Evolutionary conservation across 2,113 vertebrate species (phyloP), one percentile per base, ranked within the genome.

Genomic region (Suncus etruscus): DNA sequence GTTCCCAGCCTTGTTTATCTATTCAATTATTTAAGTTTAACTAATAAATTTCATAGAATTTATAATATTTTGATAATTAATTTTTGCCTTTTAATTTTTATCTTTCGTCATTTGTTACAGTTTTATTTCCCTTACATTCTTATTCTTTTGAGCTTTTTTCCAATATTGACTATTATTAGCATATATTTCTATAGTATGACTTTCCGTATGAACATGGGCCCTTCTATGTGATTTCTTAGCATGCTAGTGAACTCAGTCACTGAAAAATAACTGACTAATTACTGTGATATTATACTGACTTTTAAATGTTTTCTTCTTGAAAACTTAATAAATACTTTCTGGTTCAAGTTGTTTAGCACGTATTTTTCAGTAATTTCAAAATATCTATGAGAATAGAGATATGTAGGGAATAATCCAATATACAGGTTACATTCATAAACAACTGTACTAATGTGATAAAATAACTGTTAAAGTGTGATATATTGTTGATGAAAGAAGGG

Each of bases 231-330:
- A 8, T 3, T 54, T 24, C 8, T 83, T 47, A 20, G 50, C 3
- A 24, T 45, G 20, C 11, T 12, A 18, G 31, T 51, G 4, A 8
- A 29, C 1, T 1, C 6, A 31, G 51, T 58, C 25, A 78, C 45
- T 83, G 66, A 51, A 4, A 77, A 65, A 61, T 3, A 68, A 47
- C 9, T 29, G 48, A 22, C 25, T 48, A 20, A 32, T 76, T 61
- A 78, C 50, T n/a, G 1, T 45, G 66, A 51, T 84, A 11, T 25
- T 20, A 24, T 11, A 11, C 1, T 24, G 76, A 25, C 18, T 92
- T 11, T 61, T 27, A 29, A 39, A 65, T 31, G 10, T 45, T 86
- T 93, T 91, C 65, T 31, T 79, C 70, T 75, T 81, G 27, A 82
- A 25, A 32, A 76, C 0, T 85, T 39, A 24, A 0, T 5, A 85